A percentile compares a stretch with the other conserved stretches of the same genome.
phyloP scores from a whole-genome alignment of 2,888 invertebrate species.

The Oscheius sp. region DNA sequence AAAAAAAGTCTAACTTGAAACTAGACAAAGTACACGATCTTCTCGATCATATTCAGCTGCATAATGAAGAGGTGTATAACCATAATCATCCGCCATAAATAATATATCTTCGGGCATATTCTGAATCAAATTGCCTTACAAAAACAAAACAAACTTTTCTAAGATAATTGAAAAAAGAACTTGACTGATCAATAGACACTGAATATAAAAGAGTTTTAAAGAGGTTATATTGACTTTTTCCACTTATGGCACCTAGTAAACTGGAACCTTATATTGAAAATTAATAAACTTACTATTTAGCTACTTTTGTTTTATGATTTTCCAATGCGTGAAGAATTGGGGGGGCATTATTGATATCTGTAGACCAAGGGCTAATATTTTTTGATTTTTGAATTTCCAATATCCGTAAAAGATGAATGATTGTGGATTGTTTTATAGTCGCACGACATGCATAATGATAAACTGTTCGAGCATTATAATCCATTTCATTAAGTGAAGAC shows the following conservation, averaged over 20 bases:
- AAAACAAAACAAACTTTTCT: neutral
- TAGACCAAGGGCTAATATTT: neutral
- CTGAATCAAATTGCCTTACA: neutral
- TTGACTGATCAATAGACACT: neutral
- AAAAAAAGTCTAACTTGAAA: constrained; percentile 13
- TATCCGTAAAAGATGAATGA: too few species aligned
- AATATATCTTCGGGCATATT: neutral
- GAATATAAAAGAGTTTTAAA: neutral
- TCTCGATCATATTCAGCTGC: constrained; percentile 10
- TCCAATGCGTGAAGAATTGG: neutral
- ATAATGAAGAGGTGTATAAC: constrained; percentile 16
- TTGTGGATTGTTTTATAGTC: neutral
- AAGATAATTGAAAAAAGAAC: constrained; percentile 5
- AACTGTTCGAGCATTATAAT: neutral
- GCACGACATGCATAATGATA: constrained; percentile 13
- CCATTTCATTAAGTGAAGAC: neutral
- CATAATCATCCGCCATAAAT: neutral
- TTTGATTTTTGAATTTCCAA: too few species aligned
- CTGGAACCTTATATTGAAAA: neutral
- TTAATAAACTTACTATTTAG: neutral
- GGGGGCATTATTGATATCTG: neutral
- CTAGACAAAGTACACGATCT: neutral
- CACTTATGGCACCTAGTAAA: neutral
- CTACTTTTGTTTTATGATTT: neutral
- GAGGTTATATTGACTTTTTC: neutral